Conservation (phyloP, 2,888 invertebrate genomes). For the Tenthredo amoena region DNA sequence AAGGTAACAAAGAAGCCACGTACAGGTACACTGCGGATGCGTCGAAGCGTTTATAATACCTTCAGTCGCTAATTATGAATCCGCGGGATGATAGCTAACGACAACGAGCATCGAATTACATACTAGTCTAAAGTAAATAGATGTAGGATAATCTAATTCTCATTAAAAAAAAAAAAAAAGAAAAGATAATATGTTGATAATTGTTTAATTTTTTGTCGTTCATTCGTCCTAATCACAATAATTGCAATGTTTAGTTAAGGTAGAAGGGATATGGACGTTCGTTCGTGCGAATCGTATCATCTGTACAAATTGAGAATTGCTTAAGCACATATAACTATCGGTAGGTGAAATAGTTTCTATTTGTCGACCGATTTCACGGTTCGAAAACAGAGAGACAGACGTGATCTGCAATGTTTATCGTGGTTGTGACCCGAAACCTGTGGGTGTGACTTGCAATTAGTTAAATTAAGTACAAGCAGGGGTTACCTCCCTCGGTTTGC, state of each 20-base stretch:
- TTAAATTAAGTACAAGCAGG: slow-evolving; percentile 13
- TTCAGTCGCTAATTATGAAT: not conserved
- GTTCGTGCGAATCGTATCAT: not conserved
- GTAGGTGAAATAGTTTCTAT: slow-evolving; percentile 1
- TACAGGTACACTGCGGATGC: not conserved
- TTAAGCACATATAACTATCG: not conserved
- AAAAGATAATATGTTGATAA: not conserved
- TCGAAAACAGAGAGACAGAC: not conserved
- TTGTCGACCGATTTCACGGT: slow-evolving; percentile 28
- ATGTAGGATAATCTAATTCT: not conserved
- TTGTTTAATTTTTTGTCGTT: not conserved
- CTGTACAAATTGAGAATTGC: not conserved
- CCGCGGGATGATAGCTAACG: not conserved
- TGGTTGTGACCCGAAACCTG: slow-evolving; percentile 6
- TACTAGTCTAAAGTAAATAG: not conserved
- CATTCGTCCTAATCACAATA: not conserved
- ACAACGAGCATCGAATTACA: not conserved
- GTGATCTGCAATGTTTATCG: slow-evolving; percentile 30
- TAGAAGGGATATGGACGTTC: not conserved
- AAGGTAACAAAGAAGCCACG: not conserved
- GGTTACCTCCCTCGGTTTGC: not conserved
- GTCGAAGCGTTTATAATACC: not conserved
- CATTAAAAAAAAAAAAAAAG: not conserved
- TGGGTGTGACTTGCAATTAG: slow-evolving; percentile 35
- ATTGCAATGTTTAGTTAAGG: not conserved